Conservation (phyloP, 2,888 invertebrate species). For the Leptinotarsa peninsularis region DNA sequence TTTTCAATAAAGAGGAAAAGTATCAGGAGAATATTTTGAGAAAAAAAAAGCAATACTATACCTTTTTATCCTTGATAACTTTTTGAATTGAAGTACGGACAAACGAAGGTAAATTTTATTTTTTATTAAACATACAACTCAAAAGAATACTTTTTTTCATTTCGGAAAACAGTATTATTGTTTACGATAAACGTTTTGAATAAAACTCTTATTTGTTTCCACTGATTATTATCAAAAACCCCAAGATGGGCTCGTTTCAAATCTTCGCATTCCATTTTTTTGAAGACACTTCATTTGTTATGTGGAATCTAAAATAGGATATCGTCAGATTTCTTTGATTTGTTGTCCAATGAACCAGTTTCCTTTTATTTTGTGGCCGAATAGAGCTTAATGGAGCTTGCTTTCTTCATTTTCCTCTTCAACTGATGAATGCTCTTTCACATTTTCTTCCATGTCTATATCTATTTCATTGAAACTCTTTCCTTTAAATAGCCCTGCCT, state of each 20-base stretch:
- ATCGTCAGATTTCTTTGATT: slow-evolving; percentile 4
- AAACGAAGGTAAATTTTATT: too few relatives aligned
- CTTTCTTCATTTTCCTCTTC: slow-evolving; percentile 14
- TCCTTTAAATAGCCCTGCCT: slow-evolving; percentile 42
- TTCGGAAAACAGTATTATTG: background rate
- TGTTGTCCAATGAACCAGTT: slow-evolving; percentile 8
- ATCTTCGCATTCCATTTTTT: background rate
- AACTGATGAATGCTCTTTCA: slow-evolving; percentile 13
- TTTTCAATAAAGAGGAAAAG: too few relatives aligned
- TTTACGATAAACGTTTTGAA: slow-evolving; percentile 1
- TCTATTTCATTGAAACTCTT: slow-evolving; percentile 45
- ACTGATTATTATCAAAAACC: background rate
- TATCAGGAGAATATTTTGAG: too few relatives aligned
- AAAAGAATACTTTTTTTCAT: too few relatives aligned
- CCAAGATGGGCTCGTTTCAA: background rate
- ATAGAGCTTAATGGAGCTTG: background rate
- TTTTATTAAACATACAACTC: too few relatives aligned
- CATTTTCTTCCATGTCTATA: slow-evolving; percentile 37
- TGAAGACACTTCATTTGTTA: background rate
- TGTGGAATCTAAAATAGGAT: slow-evolving; percentile 8
- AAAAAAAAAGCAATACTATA: too few relatives aligned
- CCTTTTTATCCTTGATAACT: too few relatives aligned
- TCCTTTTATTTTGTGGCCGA: background rate
- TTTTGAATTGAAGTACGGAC: too few relatives aligned
- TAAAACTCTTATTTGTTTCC: slow-evolving; percentile 12